Conservation (phyloP, 2,888 invertebrate genomes). For the Cheilosia soror region DNA sequence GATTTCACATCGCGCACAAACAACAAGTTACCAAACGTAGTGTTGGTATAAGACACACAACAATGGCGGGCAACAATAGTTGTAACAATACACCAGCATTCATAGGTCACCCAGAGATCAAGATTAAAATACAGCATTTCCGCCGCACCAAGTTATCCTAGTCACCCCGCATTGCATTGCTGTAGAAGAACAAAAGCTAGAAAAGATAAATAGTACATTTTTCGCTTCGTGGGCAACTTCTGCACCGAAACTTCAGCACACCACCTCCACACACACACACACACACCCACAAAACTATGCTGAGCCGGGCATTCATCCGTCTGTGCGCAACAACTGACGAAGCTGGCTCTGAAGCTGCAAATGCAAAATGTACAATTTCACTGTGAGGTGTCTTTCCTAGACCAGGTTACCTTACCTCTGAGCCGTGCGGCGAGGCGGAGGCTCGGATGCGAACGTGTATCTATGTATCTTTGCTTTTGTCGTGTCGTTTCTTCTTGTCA, state of each 20-base stretch:
- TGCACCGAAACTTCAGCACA: neutral
- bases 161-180: neutral
- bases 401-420: slow-evolving; percentile 32
- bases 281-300: slow-evolving; percentile 42
- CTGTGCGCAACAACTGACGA: slow-evolving; percentile 34
- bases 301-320: slow-evolving; percentile 61
- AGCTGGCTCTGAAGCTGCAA: slow-evolving; percentile 41
- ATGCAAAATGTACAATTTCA: slow-evolving; percentile 69
- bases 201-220: slow-evolving; percentile 69
- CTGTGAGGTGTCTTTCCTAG: slow-evolving; percentile 41
- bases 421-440: slow-evolving; percentile 2
- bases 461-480: slow-evolving; percentile 38
- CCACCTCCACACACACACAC: slow-evolving; percentile 4
- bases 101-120: slow-evolving; percentile 73
- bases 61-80: slow-evolving; percentile 53
- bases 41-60: slow-evolving; percentile 23
- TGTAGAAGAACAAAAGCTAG: slow-evolving; percentile 23
- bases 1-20: slow-evolving; percentile 62
- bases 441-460: slow-evolving; percentile 1
- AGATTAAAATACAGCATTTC: slow-evolving; percentile 69
- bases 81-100: slow-evolving; percentile 43
- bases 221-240: slow-evolving; percentile 67
- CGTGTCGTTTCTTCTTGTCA: slow-evolving; percentile 53
- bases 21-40: neutral
- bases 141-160: slow-evolving; percentile 65